Percentiles rank a stretch among this genome's conserved stretches.
Conservation (phyloP, 2,888 invertebrate genomes). For the Pheosia gnoma region DNA sequence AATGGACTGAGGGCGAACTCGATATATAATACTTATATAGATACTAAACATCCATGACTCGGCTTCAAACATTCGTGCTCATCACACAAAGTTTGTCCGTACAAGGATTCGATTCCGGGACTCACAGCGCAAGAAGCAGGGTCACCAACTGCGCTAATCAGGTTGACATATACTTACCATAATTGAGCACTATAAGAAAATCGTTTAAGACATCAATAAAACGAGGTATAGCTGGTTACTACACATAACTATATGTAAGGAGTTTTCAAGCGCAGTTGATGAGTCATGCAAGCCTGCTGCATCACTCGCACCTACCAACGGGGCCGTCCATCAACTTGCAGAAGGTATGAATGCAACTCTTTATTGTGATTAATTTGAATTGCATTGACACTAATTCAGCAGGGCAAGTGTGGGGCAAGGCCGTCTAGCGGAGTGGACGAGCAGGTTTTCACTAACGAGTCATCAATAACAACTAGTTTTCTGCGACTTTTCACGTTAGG, state of each 20-base stretch:
- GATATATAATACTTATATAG: too few species aligned
- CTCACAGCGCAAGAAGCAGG: too few species aligned
- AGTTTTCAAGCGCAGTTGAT: background rate
- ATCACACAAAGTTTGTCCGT: too few species aligned
- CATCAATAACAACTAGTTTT: constrained; percentile 1
- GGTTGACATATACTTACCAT: too few species aligned
- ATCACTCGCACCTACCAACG: background rate
- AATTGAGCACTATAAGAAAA: too few species aligned
- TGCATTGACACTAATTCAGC: constrained; percentile 51
- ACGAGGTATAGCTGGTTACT: too few species aligned
- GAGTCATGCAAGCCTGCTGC: background rate
- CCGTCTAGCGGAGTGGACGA: constrained; percentile 22
- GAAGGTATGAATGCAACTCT: constrained; percentile 11
- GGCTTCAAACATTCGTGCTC: too few species aligned
- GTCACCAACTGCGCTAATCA: too few species aligned
- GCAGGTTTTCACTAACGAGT: constrained; percentile 12
- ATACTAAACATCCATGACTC: too few species aligned
- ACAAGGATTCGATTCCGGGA: too few species aligned
- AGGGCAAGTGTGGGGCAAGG: constrained; percentile 45
- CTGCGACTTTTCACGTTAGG: background rate
- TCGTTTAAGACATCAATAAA: too few species aligned
- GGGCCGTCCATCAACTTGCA: background rate
- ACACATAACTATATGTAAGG: background rate
- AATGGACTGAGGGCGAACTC: too few species aligned
- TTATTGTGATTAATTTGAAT: constrained; percentile 38